These are phyloP conservation scores for Aphelenchoides fujianensis DNA, from an alignment of 1,140 invertebrate species.

Conservation along the genomic window DNA sequence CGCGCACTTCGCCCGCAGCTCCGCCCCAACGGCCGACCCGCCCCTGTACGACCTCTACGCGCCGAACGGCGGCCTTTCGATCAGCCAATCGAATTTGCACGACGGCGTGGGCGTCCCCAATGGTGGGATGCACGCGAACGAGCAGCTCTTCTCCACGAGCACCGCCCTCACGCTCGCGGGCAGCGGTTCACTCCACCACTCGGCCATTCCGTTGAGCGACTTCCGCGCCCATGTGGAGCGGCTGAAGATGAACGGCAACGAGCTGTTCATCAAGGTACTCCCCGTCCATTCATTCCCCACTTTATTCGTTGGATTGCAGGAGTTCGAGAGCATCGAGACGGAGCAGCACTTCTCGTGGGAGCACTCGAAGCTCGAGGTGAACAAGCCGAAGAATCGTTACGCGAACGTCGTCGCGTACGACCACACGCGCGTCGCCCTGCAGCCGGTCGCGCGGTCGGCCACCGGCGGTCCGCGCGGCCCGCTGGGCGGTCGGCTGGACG, in stretches of 20 bases:
- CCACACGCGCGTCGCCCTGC: slow-evolving; percentile 94
- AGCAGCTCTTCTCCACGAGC: not conserved
- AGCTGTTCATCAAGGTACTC: slow-evolving; percentile 72
- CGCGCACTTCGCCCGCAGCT: not conserved
- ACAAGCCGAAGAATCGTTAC: slow-evolving; percentile 91
- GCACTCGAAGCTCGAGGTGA: slow-evolving; percentile 92
- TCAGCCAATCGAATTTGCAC: slow-evolving; percentile 38
- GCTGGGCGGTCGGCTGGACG: slow-evolving; percentile 14
- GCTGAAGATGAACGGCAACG: slow-evolving; percentile 91
- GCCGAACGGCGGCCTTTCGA: slow-evolving; percentile 23
- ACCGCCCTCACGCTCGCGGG: not conserved
- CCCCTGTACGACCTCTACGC: slow-evolving; percentile 29
- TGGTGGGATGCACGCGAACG: slow-evolving; percentile 6
- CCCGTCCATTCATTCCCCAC: not conserved
- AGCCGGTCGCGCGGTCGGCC: slow-evolving; percentile 66
- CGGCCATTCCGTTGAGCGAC: slow-evolving; percentile 86
- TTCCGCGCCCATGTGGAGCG: slow-evolving; percentile 89
- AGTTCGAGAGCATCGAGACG: slow-evolving; percentile 79
- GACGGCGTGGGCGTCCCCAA: slow-evolving; percentile 19
- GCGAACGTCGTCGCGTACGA: slow-evolving; percentile 94
- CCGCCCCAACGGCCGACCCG: not conserved
- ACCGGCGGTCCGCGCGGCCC: slow-evolving; percentile 7
- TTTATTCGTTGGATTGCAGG: slow-evolving; percentile 54
- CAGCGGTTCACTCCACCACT: not conserved
- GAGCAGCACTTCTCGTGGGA: slow-evolving; percentile 99